Base-by-base conservation (phyloP, 2,888 invertebrate genomes). In the Drosophila testacea region DNA sequence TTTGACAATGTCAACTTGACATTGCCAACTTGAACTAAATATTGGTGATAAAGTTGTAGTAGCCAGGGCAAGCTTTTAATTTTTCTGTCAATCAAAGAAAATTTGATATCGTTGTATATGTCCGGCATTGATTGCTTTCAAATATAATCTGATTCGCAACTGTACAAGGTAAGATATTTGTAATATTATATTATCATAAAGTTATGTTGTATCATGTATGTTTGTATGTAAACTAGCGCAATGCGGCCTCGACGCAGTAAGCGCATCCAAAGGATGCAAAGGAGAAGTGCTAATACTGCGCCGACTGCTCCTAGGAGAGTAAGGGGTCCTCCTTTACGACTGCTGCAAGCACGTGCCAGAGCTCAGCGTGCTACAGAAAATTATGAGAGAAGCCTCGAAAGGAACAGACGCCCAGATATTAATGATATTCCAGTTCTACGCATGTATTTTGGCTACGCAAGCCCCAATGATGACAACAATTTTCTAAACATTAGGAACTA, bases 211-310 rank as follows among this genome's bases (percentile, higher is more conserved):
- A n/a, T n/a, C n/a, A n/a, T n/a, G n/a, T n/a, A n/a, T n/a, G n/a
- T n/a, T n/a, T n/a, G n/a, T n/a, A n/a, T n/a, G n/a, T n/a, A n/a
- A n/a, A n/a, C n/a, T n/a, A 1, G 0, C 16, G 11, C 10, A 48
- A 16, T 47, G 30, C 13, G 30, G 2, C 55, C 1, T 1, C 44
- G 75, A 46, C 73, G 73, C 13, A 73, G 75, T 16, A 47, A 59
- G 1, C 69, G 74, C 0, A n/a, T 73, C 39, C 74, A 48, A 4
- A 36, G 22, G 34, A 9, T 10, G 10, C 48, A 22, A 22, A 22
- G 22, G 22, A 22, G 22, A 22, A 22, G 2, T 2, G 38, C 16
- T 11, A 7, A 1, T 0, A 1, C 13, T 47, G 30, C 22, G 3
- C 22, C 22, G 22, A 22, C 30, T 9, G 13, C 30, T 9, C 7